Evolutionary conservation across 2,888 invertebrate species (phyloP), one percentile per base, ranked within the genome.

Genomic region (Tinea semifulvella): DNA sequence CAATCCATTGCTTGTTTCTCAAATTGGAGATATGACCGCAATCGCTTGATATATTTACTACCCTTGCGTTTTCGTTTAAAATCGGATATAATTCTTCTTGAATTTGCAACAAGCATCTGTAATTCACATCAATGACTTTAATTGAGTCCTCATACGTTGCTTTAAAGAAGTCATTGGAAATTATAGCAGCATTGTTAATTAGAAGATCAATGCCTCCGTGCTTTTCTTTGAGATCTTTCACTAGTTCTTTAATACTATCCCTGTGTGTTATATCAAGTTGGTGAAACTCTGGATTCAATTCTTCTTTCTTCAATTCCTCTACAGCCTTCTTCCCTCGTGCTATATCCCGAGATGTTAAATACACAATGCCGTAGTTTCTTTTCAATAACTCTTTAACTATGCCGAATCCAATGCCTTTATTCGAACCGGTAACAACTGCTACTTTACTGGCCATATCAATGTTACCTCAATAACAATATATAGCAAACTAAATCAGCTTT

Each of bases 371-470:
- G 48, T 85, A 66, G 54, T 84, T 88, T 54, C 84, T 70, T 53
- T 80, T 65, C 50, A 85, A 86, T 7, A 88, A 60, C 5, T 79
- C 84, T 60, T 82, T 83, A 0, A 86, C 86, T 46, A 85, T 86
- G 1, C 73, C 84, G 55, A 71, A 85, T 6, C 88, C 88, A 48
- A 89, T 85, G 1, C 88, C 88, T 64, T 86, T 87, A 57, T 88
- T 88, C 5, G 79, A 67, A 17, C 88, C 88, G n/a, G 88, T 87
- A 3, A 88, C 87, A 2, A 63, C 51, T 14, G 63, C 61, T 3
- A 64, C 53, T 54, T 61, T 64, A 14, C 46, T 44, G n/a, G 50
- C 44, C 61, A 62, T 63, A 40, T 50, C 54, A 6, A 8, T 6
- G 25, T 31, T 31, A n/a, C n/a, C n/a, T n/a, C n/a, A n/a, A n/a